Percentiles rank a stretch among this genome's conserved stretches.
phyloP scores from a whole-genome alignment of 92 coral and sea anemone genomes.

The Galaxea fascicularis region DNA sequence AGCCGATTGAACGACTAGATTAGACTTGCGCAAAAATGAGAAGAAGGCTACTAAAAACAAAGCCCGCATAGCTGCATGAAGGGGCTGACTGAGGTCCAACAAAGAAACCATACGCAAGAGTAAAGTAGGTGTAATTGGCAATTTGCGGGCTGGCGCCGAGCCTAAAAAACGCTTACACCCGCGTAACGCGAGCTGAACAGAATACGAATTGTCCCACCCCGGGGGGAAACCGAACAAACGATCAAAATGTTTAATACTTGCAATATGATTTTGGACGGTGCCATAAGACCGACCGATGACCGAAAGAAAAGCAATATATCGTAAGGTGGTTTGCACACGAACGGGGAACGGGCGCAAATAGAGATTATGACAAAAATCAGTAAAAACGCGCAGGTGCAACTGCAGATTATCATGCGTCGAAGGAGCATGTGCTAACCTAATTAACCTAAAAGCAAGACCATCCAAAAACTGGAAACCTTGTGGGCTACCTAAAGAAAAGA shows the following conservation, averaged over 20 bases:
- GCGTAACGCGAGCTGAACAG: neutral
- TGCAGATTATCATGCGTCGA: neutral
- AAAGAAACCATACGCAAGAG: neutral
- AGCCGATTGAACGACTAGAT: neutral
- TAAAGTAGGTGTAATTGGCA: slow-evolving; percentile 31
- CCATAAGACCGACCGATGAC: slow-evolving; percentile 24
- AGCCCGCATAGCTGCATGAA: slow-evolving; percentile 20
- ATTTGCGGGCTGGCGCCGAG: slow-evolving; percentile 7
- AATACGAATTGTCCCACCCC: slow-evolving; percentile 8
- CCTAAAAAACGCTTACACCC: slow-evolving; percentile 33
- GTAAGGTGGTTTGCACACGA: neutral
- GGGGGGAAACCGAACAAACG: slow-evolving; percentile 25
- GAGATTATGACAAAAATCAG: slow-evolving; percentile 5
- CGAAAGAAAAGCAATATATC: neutral
- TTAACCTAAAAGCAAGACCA: neutral
- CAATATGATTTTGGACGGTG: slow-evolving; percentile 32
- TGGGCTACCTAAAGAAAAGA: slow-evolving; percentile 2
- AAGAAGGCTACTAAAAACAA: slow-evolving; percentile 16
- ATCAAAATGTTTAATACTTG: slow-evolving; percentile 34
- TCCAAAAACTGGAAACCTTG: slow-evolving; percentile 13
- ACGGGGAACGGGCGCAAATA: slow-evolving; percentile 10
- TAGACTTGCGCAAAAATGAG: slow-evolving; percentile 13
- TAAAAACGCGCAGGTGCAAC: neutral
- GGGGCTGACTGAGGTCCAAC: neutral
- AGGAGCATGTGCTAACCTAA: neutral